Evolutionary conservation across 2,888 invertebrate species (phyloP), one percentile per base, ranked within the genome.

Genomic region (Tetramorium bicarinatum): DNA sequence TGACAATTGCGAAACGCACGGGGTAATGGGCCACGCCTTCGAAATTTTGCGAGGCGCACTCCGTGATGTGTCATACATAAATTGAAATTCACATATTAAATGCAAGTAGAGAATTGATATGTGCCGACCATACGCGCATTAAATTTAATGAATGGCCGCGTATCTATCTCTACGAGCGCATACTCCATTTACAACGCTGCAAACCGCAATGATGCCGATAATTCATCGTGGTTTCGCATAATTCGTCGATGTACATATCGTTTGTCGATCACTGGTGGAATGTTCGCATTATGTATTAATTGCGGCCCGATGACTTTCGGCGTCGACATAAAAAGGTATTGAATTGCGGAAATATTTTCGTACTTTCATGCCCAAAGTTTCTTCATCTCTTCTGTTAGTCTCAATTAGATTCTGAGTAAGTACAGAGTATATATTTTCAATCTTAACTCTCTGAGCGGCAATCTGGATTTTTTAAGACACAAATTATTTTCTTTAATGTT

Each of bases 51-150:
- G 47, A 49, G 41, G 66, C 66, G 47, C 29, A 18, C 29, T 47
- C 56, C 21, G 59, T 34, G 71, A 80, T 61, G 71, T 71, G 71
- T 80, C 71, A 80, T 71, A 71, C 59, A 61, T 80, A 80, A 80
- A 80, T 80, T 80, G 79, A 80, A 79, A 80, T 71, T 71, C 79
- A 80, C 79, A 80, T 80, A 80, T 80, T 80, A 80, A 71, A 80
- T 80, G 69, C 79, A 80, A 80, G 79, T 69, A 59, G 79, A 69
- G 69, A 80, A 80, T 80, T 80, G 79, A 80, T 80, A 80, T 80
- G 79, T 69, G 49, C 59, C 71, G 79, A 80, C 59, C 71, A 67
- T 80, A 47, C 59, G 79, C 59, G 71, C 79, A 80, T 80, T 80
- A 80, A 80, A 80, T 80, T 80, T 80, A 80, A 80, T 80, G 79